Percentiles rank a stretch among this genome's conserved stretches.
Conservation (phyloP, 2,888 invertebrate species). For the Pammene fasciana region DNA sequence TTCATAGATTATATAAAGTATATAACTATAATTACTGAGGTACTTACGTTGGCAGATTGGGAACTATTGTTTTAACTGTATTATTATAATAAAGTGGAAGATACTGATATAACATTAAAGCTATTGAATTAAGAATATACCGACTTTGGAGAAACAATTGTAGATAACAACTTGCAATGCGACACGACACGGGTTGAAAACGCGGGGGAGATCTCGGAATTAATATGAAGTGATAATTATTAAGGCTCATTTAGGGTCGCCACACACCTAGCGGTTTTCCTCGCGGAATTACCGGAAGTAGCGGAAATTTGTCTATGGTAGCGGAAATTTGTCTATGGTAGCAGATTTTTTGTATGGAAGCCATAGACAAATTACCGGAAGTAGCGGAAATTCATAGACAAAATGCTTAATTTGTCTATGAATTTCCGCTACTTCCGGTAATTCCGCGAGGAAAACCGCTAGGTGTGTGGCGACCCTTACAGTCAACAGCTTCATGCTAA, state of each 20-base stretch:
- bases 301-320: too few relatives aligned
- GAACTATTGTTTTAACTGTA: slow-evolving; percentile 76
- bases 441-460: too few relatives aligned
- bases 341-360: too few relatives aligned
- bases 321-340: too few relatives aligned
- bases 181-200: slow-evolving; percentile 19
- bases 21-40: slow-evolving; percentile 73
- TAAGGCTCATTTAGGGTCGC: neutral
- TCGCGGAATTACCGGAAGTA: too few relatives aligned
- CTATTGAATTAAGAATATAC: slow-evolving; percentile 76
- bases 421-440: too few relatives aligned
- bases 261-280: too few relatives aligned
- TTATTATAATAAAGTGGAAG: slow-evolving; percentile 74
- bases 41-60: slow-evolving; percentile 73
- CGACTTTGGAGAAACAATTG: slow-evolving; percentile 60
- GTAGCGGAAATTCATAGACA: too few relatives aligned
- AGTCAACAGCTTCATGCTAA: neutral
- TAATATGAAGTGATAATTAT: slow-evolving; percentile 1
- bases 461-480: too few relatives aligned
- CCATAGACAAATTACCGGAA: too few relatives aligned
- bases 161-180: slow-evolving; percentile 50
- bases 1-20: slow-evolving; percentile 41
- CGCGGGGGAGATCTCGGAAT: slow-evolving; percentile 1
- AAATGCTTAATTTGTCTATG: too few relatives aligned
- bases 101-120: slow-evolving; percentile 81